Percentiles rank a stretch among this genome's conserved stretches.
Evolutionary conservation across 2,797 vertebrate genomes (phyloP).

Genomic region (Bradypodion pumilum): DNA sequence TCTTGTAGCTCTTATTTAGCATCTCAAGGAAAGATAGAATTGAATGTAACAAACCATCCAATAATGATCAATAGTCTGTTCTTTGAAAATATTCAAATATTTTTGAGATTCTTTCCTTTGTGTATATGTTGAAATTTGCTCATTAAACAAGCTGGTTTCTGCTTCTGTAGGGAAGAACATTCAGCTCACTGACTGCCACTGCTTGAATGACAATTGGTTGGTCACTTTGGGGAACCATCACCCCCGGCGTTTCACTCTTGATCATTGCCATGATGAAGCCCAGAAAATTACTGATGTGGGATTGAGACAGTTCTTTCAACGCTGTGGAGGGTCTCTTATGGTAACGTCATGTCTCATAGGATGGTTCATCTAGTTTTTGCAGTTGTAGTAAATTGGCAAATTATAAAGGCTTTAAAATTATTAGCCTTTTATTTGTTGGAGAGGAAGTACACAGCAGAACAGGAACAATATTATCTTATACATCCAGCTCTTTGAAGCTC

Average conservation of each 20-base stretch:
- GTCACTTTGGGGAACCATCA: conserved; percentile 47
- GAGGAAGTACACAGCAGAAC: too few species aligned
- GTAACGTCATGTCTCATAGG: conserved; percentile 48
- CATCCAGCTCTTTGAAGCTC: too few species aligned
- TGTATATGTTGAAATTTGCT: not conserved
- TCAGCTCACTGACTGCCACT: conserved; percentile 52
- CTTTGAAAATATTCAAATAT: not conserved
- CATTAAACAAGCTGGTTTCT: conserved; percentile 11
- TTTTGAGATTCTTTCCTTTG: not conserved
- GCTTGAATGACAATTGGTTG: conserved; percentile 63
- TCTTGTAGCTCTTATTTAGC: not conserved
- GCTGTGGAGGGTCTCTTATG: conserved; percentile 64
- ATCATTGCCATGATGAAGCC: conserved; percentile 52
- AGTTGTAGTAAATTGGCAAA: not conserved
- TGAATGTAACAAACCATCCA: not conserved
- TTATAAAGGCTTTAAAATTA: not conserved
- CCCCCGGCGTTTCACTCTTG: conserved; percentile 62
- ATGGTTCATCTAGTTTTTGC: not conserved
- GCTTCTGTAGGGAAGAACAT: conserved; percentile 67
- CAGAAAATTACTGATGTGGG: conserved; percentile 50
- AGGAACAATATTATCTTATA: too few species aligned
- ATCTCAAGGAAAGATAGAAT: not conserved
- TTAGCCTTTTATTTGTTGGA: too few species aligned
- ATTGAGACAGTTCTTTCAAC: conserved; percentile 67
- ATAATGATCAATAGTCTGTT: not conserved